These are phyloP conservation scores for Cantharis nigra DNA, from an alignment of 2,888 invertebrate species.

Conservation along the genomic window DNA sequence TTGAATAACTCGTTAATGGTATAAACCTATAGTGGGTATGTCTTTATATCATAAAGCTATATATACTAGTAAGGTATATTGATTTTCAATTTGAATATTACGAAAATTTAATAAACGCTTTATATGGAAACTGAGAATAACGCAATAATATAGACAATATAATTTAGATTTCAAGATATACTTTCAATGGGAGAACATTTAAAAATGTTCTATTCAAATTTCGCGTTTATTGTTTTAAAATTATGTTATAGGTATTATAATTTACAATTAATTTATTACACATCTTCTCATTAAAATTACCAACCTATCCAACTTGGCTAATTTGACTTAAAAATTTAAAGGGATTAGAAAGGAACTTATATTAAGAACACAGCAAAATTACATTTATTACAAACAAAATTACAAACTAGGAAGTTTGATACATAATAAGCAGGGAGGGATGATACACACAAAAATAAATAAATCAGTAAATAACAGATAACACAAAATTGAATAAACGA, in stretches of 20 bases:
- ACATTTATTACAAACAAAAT: neutral
- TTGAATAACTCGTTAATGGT: neutral
- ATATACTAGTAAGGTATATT: neutral
- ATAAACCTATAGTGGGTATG: neutral
- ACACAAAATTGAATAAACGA: too few relatives aligned
- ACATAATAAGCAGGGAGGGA: too few relatives aligned
- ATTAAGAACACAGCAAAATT: neutral
- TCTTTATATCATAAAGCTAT: neutral
- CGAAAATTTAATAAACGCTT: neutral
- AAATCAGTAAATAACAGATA: too few relatives aligned
- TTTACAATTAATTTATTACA: neutral
- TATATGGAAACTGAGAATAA: neutral
- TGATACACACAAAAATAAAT: too few relatives aligned
- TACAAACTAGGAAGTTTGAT: too few relatives aligned
- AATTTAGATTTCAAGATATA: neutral
- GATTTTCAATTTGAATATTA: neutral
- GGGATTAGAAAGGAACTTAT: neutral
- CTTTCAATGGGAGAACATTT: neutral
- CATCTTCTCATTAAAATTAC: neutral
- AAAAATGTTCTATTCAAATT: neutral
- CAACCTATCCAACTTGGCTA: neutral
- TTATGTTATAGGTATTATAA: neutral
- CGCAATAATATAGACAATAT: neutral
- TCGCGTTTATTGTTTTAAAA: neutral
- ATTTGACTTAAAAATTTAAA: neutral